Conservation (phyloP, 2,113 vertebrate genomes). For the Actinemys pallida region DNA sequence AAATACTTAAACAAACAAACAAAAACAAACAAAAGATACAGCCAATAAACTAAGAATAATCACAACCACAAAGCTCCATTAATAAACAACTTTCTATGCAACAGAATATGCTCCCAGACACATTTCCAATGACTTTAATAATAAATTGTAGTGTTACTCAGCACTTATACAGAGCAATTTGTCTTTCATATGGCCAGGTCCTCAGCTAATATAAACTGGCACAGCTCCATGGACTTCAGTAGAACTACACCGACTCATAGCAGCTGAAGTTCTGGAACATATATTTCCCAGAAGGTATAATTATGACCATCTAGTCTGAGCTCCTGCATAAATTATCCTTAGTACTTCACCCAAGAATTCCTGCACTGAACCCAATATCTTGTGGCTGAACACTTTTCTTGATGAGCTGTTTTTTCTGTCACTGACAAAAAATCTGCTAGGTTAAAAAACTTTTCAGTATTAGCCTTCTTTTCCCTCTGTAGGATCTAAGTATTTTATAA, state of each 20-base stretch:
- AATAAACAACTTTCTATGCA: not conserved
- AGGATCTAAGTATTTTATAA: not conserved
- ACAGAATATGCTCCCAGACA: not conserved
- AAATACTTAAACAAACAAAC: not conserved
- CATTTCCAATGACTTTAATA: not conserved
- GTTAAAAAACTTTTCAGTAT: not conserved
- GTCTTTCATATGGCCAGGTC: not conserved
- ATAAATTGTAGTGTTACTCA: not conserved
- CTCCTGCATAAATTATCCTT: not conserved
- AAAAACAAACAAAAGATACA: not conserved
- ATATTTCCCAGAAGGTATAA: not conserved
- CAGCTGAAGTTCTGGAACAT: not conserved
- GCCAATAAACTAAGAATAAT: not conserved
- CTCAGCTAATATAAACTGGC: not conserved
- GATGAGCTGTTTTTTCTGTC: not conserved
- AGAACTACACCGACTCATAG: not conserved
- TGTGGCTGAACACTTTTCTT: not conserved
- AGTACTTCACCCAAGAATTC: constrained; percentile 1
- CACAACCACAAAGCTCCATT: not conserved
- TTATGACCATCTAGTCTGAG: not conserved
- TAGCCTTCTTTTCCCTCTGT: not conserved
- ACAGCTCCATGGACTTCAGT: not conserved
- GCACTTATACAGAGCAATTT: not conserved
- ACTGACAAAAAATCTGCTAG: not conserved
- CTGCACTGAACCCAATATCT: constrained; percentile 26